Conservation (phyloP, 2,888 invertebrate genomes). For the Cosmopolites sordidus region DNA sequence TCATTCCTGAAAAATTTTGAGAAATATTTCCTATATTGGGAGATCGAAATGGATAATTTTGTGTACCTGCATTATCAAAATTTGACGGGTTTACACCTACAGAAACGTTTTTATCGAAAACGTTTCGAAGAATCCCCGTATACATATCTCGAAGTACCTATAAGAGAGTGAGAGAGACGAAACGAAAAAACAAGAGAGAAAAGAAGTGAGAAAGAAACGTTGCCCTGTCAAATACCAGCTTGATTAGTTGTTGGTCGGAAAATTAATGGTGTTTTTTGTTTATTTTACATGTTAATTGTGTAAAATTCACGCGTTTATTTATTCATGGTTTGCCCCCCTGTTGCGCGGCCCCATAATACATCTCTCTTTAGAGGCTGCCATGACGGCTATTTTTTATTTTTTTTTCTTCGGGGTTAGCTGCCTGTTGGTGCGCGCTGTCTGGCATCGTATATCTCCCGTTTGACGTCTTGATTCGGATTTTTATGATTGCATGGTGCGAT, state of each 20-base stretch:
- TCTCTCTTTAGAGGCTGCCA: conserved; percentile 43
- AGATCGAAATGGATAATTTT: too few relatives aligned
- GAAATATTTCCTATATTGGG: too few relatives aligned
- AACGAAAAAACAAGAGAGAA: conserved; percentile 8
- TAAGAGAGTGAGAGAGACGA: too few relatives aligned
- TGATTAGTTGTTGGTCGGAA: conserved; percentile 48
- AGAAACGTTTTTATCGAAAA: too few relatives aligned
- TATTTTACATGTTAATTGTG: conserved; percentile 52
- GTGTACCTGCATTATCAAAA: too few relatives aligned
- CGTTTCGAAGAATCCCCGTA: too few relatives aligned
- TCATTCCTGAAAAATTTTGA: too few relatives aligned
- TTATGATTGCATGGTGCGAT: background rate
- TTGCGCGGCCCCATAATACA: conserved; percentile 45
- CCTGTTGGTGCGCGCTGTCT: conserved; percentile 27
- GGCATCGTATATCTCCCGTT: conserved; percentile 41
- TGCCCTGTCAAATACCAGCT: conserved; percentile 45
- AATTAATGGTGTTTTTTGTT: conserved; percentile 50
- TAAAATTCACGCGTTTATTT: conserved; percentile 52
- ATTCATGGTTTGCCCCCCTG: conserved; percentile 50
- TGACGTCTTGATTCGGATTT: conserved; percentile 39
- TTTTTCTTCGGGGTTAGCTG: conserved; percentile 28
- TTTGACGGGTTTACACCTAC: too few relatives aligned
- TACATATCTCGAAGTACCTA: too few relatives aligned
- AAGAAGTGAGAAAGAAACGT: conserved; percentile 13
- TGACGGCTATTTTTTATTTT: conserved; percentile 35